Evolutionary conservation across 92 coral and sea anemone species (phyloP), one percentile per base, ranked within the genome.

Genomic region (Virgularia gustaviana): DNA sequence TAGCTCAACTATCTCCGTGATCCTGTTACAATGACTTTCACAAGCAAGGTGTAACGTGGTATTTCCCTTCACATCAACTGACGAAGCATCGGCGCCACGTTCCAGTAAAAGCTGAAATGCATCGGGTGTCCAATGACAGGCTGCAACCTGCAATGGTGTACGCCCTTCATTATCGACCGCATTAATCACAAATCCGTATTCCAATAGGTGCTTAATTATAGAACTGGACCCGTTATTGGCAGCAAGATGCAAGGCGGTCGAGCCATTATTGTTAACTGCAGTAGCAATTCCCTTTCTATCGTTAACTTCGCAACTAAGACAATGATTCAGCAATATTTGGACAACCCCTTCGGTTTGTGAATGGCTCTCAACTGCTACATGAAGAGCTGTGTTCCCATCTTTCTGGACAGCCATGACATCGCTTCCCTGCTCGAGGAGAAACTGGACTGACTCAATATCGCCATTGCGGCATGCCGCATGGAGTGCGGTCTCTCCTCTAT

Each of bases 381-480:
- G 73, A 0, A 65, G 10, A 4, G 34, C 4, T 30, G 24, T 65
- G 57, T 65, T 41, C n/a, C 73, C 73, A 6, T 65, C 11, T 43
- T 41, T 27, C 37, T 65, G 49, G 0, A 19, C 15, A 22, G 20
- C 35, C 57, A 11, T 43, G 15, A 65, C 0, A 43, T 65, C 73
- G 22, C 73, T 34, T 20, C 73, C 73, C 44, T 43, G 57, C 15
- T 65, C 57, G 10, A 65, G 73, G 24, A 65, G 73, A 41, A 65
- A 65, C 73, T 29, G 73, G 36, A 43, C 36, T 29, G 27, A 65
- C 24, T 65, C 56, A 28, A 42, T 27, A 0, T 43, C 49, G 72
- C 56, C 29, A 23, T 25, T 57, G 47, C 30, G 29, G 35, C 19
- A 19, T 41, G 72, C 55, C 72, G 24, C 44, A 27, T 42, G 23